A percentile compares a stretch with the other conserved stretches of the same genome.
phyloP scores from a whole-genome alignment of 1,140 invertebrate species.

The Scaptomyza pallida region DNA sequence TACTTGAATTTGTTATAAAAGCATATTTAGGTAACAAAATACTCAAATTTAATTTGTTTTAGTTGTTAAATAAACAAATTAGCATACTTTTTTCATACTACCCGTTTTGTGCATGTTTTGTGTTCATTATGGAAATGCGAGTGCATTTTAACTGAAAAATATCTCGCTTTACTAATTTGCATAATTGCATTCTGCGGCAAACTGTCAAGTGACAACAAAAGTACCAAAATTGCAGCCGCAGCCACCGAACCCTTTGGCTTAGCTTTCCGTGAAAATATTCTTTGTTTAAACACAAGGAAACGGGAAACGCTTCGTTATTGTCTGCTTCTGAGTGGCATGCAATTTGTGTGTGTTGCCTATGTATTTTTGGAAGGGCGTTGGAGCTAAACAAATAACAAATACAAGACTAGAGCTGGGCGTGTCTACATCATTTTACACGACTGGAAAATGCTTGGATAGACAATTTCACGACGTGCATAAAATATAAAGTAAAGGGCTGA shows the following conservation, averaged over 20 bases:
- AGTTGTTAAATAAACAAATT: too few relatives aligned
- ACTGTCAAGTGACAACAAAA: slow-evolving; percentile 2
- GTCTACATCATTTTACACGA: background rate
- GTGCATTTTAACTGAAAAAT: slow-evolving; percentile 11
- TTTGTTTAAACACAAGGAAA: slow-evolving; percentile 1
- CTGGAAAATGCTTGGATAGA: background rate
- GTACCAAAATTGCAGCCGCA: background rate
- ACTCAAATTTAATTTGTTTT: background rate
- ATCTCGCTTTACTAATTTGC: slow-evolving; percentile 19
- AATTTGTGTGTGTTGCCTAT: slow-evolving; percentile 42
- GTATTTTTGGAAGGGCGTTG: slow-evolving; percentile 39
- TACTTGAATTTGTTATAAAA: too few relatives aligned
- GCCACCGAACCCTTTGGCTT: background rate
- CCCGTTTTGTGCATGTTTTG: background rate
- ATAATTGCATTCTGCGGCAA: slow-evolving; percentile 25
- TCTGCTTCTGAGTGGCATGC: slow-evolving; percentile 13
- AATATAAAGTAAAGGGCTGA: background rate
- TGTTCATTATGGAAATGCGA: too few relatives aligned
- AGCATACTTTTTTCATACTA: too few relatives aligned
- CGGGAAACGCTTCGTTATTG: slow-evolving; percentile 23
- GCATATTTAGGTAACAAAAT: background rate
- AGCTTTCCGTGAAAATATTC: background rate
- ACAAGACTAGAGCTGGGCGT: background rate
- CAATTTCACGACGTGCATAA: background rate
- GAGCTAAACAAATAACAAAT: background rate